Evolutionary conservation across 2,797 vertebrate species (phyloP).

Genomic region (Enteromius argenteus): DNA sequence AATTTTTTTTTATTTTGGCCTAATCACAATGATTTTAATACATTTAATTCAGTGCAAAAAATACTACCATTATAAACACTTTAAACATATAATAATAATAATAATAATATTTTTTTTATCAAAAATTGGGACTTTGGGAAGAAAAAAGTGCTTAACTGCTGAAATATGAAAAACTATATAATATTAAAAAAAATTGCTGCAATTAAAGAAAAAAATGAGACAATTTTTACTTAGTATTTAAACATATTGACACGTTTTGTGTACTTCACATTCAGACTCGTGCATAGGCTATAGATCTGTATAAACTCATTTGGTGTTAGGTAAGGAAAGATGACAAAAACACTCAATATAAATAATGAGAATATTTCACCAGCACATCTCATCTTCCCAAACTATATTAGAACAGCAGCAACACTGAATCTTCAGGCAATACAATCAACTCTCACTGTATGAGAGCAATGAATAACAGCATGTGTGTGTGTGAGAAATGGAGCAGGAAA

Average conservation of each 20-base stretch:
- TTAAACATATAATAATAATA: too few relatives aligned
- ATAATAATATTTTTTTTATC: neutral
- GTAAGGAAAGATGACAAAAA: neutral
- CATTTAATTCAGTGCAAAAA: neutral
- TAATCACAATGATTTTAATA: neutral
- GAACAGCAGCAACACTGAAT: neutral
- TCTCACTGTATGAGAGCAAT: conserved; percentile 7
- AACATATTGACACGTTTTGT: neutral
- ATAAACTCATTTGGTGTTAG: neutral
- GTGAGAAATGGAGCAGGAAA: neutral
- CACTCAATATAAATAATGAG: neutral
- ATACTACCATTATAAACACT: neutral
- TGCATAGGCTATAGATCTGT: neutral
- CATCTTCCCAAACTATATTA: neutral
- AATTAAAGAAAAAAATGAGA: too few relatives aligned
- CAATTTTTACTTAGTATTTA: neutral
- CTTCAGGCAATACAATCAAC: conserved; percentile 15
- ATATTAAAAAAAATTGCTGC: too few relatives aligned
- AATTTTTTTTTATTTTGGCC: too few relatives aligned
- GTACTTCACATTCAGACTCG: neutral
- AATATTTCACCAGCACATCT: neutral
- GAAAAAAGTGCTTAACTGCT: neutral
- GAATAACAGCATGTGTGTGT: neutral
- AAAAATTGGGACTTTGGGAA: neutral
- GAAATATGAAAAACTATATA: too few relatives aligned